These are phyloP conservation scores for Parazoanthus darwini DNA, from an alignment of 92 coral and sea anemone genomes.

Conservation along the genomic window DNA sequence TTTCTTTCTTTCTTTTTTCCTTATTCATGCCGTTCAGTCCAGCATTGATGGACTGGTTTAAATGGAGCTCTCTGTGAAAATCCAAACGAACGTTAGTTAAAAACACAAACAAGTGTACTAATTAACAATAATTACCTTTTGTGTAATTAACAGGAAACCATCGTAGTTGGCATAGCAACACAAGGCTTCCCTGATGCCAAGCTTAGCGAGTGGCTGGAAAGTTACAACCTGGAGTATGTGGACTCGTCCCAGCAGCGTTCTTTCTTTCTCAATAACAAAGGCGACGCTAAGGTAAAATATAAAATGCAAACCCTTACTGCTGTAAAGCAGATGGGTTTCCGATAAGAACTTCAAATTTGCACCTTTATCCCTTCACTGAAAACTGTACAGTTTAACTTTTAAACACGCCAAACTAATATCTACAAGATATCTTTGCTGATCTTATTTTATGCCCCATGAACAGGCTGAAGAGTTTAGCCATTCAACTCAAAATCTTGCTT, in stretches of 20 bases:
- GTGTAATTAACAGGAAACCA: constrained; percentile 45
- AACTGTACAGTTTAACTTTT: background rate
- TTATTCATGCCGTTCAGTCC: too few species aligned
- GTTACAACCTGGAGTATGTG: constrained; percentile 54
- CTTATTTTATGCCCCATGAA: too few species aligned
- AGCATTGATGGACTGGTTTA: too few species aligned
- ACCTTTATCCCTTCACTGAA: background rate
- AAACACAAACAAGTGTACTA: too few species aligned
- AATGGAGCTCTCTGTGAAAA: too few species aligned
- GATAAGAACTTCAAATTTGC: background rate
- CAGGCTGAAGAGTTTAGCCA: too few species aligned
- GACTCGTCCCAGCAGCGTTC: constrained; percentile 24
- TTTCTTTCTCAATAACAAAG: constrained; percentile 50
- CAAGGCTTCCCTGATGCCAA: constrained; percentile 63
- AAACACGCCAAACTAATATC: too few species aligned
- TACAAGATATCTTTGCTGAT: too few species aligned
- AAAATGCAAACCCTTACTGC: background rate
- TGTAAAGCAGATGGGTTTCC: too few species aligned
- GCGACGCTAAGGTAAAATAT: constrained; percentile 54
- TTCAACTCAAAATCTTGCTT: too few species aligned
- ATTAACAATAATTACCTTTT: background rate
- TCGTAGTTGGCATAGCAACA: constrained; percentile 78
- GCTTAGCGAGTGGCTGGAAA: constrained; percentile 67
- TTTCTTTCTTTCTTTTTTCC: too few species aligned
- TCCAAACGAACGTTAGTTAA: too few species aligned